A percentile compares a stretch with the other conserved stretches of the same genome.
Evolutionary conservation across 2,113 vertebrate genomes (phyloP).

Genomic region (Entelurus aequoreus): DNA sequence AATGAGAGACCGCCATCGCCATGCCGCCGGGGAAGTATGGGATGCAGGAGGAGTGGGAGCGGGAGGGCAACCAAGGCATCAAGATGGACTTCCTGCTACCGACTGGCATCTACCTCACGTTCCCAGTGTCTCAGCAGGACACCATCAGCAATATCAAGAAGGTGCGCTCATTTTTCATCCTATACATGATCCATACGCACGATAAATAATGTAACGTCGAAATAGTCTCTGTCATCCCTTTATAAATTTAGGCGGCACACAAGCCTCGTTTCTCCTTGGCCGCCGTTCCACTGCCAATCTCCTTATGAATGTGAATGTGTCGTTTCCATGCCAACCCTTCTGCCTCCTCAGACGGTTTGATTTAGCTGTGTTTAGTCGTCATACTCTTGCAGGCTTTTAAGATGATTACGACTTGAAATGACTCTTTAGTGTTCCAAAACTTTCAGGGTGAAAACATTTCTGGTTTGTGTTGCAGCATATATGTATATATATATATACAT

Average conservation of each 20-base stretch:
- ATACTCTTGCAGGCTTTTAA: constrained; percentile 40
- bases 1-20: constrained; percentile 72
- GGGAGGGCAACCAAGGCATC: constrained; percentile 81
- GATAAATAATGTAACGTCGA: not conserved
- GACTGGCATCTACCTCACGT: constrained; percentile 90
- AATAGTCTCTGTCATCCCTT: not conserved
- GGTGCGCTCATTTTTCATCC: constrained; percentile 38
- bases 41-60: constrained; percentile 89
- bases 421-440: constrained; percentile 13
- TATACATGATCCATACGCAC: not conserved
- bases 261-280: not conserved
- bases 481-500: no score
- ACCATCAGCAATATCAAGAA: constrained; percentile 89
- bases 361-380: constrained; percentile 46
- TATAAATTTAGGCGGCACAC: not conserved
- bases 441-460: not conserved
- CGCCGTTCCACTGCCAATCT: constrained; percentile 15
- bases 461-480: not conserved
- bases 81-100: constrained; percentile 91
- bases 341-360: constrained; percentile 53
- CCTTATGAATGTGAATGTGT: constrained; percentile 38
- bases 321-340: constrained; percentile 63
- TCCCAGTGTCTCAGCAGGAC: constrained; percentile 82
- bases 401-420: constrained; percentile 47
- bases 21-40: constrained; percentile 95